Percentiles rank a stretch among this genome's conserved stretches.
Evolutionary conservation across 1,140 invertebrate species (phyloP).

Genomic region (Lucilia sericata): DNA sequence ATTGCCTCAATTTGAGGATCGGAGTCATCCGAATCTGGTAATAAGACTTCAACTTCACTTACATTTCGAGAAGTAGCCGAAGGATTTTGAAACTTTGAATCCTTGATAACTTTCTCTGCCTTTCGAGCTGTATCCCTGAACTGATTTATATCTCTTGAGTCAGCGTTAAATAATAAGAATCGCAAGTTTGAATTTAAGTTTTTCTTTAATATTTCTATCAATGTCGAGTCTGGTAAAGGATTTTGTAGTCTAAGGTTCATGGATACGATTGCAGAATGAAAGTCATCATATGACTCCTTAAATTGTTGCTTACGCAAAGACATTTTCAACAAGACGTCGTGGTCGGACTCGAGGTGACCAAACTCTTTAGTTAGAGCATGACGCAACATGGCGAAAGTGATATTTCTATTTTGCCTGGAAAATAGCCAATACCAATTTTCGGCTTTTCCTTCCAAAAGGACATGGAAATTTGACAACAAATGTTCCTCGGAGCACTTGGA

Average conservation of each 20-base stretch:
- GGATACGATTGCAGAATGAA: background rate
- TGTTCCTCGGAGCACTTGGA: background rate
- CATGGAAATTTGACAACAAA: background rate
- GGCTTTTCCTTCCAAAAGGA: background rate
- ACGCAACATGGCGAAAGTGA: background rate
- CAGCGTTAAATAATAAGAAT: background rate
- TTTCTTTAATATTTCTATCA: background rate
- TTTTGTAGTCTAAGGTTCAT: background rate
- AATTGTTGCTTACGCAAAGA: background rate
- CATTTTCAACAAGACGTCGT: background rate
- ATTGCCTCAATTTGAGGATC: background rate
- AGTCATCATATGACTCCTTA: background rate
- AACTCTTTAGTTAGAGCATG: background rate
- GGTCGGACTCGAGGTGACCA: background rate
- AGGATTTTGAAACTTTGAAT: background rate
- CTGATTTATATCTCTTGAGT: background rate
- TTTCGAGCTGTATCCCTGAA: background rate
- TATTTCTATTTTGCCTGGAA: background rate
- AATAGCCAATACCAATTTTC: constrained; percentile 19
- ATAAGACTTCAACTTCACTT: too few relatives aligned
- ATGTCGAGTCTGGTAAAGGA: background rate
- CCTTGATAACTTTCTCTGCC: background rate
- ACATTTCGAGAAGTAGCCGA: too few relatives aligned
- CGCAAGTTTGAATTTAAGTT: background rate
- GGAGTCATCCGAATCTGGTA: too few relatives aligned